A percentile compares a stretch with the other conserved stretches of the same genome.
Conservation (phyloP, 2,113 vertebrate species). For the Apodemus sylvaticus region DNA sequence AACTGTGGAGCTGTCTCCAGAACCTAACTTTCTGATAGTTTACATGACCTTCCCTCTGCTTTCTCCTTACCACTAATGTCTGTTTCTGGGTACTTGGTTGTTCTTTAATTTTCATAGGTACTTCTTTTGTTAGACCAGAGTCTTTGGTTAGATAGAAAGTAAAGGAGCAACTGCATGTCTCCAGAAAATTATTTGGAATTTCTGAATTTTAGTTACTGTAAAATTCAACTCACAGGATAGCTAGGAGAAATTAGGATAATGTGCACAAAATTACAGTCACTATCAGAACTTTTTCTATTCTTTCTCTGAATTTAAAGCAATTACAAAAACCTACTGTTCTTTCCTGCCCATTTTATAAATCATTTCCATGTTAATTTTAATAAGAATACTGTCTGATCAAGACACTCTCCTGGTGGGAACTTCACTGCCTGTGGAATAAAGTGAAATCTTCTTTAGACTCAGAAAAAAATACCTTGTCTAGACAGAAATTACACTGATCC, state of each 20-base stretch:
- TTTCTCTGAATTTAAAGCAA: neutral
- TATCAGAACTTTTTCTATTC: neutral
- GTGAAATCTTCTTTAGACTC: neutral
- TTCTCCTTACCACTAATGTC: neutral
- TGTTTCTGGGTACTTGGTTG: neutral
- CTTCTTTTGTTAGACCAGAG: neutral
- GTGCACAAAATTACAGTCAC: neutral
- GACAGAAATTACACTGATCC: neutral
- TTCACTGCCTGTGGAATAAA: neutral
- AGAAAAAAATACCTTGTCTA: neutral
- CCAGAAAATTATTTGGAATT: neutral
- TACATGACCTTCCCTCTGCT: neutral
- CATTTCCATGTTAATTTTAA: neutral
- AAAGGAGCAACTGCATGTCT: neutral
- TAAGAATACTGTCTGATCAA: neutral
- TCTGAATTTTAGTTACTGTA: neutral
- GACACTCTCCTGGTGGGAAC: neutral
- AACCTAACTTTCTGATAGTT: neutral
- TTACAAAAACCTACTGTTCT: neutral
- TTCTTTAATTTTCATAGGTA: neutral
- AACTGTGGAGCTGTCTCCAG: neutral
- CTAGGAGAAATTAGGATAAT: neutral
- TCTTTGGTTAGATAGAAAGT: neutral
- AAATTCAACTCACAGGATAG: neutral
- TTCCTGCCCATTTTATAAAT: neutral